Evolutionary conservation across 2,113 vertebrate genomes (phyloP), one percentile per base, ranked within the genome.

Genomic region (Triplophysa dalaica): DNA sequence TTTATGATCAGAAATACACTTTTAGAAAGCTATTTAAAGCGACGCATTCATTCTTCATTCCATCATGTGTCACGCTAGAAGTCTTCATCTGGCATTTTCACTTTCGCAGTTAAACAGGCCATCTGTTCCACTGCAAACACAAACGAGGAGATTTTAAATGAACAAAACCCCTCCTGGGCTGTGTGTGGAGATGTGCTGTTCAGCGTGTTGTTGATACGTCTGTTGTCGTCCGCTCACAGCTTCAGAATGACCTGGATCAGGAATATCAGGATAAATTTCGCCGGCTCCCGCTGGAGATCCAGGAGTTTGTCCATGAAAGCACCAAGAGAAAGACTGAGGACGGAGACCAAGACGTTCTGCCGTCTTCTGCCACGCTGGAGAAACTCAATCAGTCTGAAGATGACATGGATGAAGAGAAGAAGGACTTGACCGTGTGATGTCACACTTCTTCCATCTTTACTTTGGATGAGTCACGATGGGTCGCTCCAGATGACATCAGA

Each of bases 211-310:
- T 45, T 45, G 14, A 60, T 73, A 43, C 33, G 11, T 45, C 43
- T 69, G 29, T 8, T 52, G 38, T 6, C 17, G 48, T 73, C 14
- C 77, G 1, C 72, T 43, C 79, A 43, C 89, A 98, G 97, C 94
- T 99, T 52, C 98, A 99, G 94, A 94, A 90, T 70, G 96, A 98
- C 80, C 92, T 99, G 85, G 98, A 99, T 89, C 98, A 99, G 88
- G 98, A 99, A 85, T 99, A 98, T 85, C 97, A 99, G 92, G 98
- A 99, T 91, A 99, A 98, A 87, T 99, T 99, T 87, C 96, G 96
- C 75, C 93, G 98, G 90, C 93, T 99, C 77, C 98, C 98, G 7
- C 91, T 98, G 91, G 97, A 99, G 92, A 98, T 99, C 89, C 92
- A 98, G 90, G 98, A 99, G 89, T 99, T 99, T 4, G 97, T 99